Percentiles rank a stretch among this genome's conserved stretches.
Conservation (phyloP, 1,140 invertebrate species). For the Macrobrachium nipponense region DNA sequence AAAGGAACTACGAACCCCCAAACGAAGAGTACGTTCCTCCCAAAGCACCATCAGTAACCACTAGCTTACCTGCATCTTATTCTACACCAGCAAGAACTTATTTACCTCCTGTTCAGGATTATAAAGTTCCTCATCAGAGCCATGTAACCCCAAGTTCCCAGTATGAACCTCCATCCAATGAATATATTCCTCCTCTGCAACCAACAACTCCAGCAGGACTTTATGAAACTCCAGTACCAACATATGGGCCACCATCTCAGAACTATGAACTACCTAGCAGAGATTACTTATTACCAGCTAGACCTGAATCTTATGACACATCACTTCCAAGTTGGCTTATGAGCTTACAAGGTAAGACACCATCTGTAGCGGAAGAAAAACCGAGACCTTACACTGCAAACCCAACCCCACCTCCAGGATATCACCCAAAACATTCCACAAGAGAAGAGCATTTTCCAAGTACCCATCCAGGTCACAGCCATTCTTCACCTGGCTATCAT, state of each 20-base stretch:
- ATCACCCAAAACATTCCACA: slow-evolving; percentile 14
- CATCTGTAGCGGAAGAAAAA: background rate
- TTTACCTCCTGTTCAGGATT: background rate
- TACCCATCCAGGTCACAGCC: background rate
- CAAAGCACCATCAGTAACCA: slow-evolving; percentile 1
- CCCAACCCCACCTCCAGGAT: slow-evolving; percentile 6
- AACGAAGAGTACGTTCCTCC: slow-evolving; percentile 28
- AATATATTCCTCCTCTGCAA: slow-evolving; percentile 29
- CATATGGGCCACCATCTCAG: background rate
- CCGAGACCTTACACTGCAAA: background rate
- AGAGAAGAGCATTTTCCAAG: background rate
- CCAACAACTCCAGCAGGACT: too few species aligned
- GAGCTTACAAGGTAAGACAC: slow-evolving; percentile 15
- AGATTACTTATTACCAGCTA: background rate
- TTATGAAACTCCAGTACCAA: background rate
- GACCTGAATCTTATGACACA: background rate
- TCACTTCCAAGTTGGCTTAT: slow-evolving; percentile 36
- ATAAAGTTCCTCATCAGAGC: slow-evolving; percentile 13
- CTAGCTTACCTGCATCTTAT: background rate
- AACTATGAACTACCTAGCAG: background rate
- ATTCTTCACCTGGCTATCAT: too few species aligned
- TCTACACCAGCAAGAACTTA: slow-evolving; percentile 1
- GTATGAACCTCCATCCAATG: slow-evolving; percentile 27
- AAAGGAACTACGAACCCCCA: slow-evolving; percentile 6
- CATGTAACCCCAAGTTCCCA: background rate